Evolutionary conservation across 2,113 vertebrate genomes (phyloP), one percentile per base, ranked within the genome.

Genomic region (Sturnira hondurensis): DNA sequence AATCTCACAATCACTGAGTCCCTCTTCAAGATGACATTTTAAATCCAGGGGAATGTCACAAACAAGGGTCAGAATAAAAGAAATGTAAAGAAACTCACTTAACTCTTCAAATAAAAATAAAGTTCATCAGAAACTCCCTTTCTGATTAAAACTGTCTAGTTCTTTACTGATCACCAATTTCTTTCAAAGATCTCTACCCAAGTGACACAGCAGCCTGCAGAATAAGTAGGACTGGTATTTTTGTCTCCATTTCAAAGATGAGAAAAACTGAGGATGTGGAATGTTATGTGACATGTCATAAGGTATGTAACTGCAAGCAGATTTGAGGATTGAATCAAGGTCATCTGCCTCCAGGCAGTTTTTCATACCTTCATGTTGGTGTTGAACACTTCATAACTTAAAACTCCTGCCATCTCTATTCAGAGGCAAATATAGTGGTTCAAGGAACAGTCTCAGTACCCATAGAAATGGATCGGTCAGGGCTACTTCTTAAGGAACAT

Each of bases 71-170:
- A 80, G 47, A n/a, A 26, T 31, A 76, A 84, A 87, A 13, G 8
- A 91, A 85, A 58, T n/a, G 16, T 2, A 84, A 11, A 43, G 5
- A 90, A 93, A 87, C 61, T 92, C 47, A 94, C 22, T 45, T 47
- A 1, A 73, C 7, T 71, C 33, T 76, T 93, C 78, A 93, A 63
- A 86, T 41, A 89, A 96, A 97, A 96, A 41, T 58, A 50, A 82
- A 8, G 4, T 70, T 65, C 67, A 77, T 11, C 19, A 38, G 52
- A 54, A 94, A 86, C 7, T 92, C 28, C 16, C 52, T 82, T 88
- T 95, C 78, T 83, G 56, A 45, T 80, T 92, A 91, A 93, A 67
- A 56, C 61, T 81, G 3, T 67, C 83, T 45, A 63, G 31, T 17
- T 93, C 68, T 77, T 89, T 28, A 76, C 6, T 50, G 63, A 86